Conservation (phyloP, 2,797 vertebrate genomes). For the Corythornis leucogaster region DNA sequence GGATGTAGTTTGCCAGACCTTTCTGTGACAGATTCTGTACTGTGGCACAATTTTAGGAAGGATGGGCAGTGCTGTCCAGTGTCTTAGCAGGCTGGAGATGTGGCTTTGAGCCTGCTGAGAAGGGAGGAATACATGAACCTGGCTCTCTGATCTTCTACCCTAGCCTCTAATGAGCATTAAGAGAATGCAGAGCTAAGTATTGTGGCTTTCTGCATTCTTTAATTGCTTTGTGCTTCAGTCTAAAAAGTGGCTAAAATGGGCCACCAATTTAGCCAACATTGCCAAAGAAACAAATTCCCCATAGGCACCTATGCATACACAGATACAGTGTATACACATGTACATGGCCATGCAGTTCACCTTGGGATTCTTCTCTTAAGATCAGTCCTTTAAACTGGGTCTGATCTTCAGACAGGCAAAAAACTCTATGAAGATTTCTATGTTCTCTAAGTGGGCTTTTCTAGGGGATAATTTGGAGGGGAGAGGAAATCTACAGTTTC, state of each 20-base stretch:
- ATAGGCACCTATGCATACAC: not conserved
- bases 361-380: not conserved
- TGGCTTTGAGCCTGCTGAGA: not conserved
- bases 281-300: not conserved
- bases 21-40: not conserved
- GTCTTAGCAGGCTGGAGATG: not conserved
- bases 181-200: not conserved
- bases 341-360: not conserved
- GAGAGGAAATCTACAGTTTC: not conserved
- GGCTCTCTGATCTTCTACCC: not conserved
- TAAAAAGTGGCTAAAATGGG: not conserved
- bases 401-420: not conserved
- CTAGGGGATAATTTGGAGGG: accelerated
- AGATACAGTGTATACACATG: not conserved
- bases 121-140: not conserved
- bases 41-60: not conserved
- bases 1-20: not conserved
- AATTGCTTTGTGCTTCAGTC: not conserved
- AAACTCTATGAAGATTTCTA: not conserved
- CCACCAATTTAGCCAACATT: not conserved
- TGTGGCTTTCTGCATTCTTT: not conserved
- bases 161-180: not conserved
- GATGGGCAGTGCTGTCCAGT: not conserved
- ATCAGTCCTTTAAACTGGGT: not conserved
- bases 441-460: not conserved